Evolutionary conservation across 2,888 invertebrate genomes (phyloP), one percentile per base, ranked within the genome.

Genomic region (Odiellus spinosus): DNA sequence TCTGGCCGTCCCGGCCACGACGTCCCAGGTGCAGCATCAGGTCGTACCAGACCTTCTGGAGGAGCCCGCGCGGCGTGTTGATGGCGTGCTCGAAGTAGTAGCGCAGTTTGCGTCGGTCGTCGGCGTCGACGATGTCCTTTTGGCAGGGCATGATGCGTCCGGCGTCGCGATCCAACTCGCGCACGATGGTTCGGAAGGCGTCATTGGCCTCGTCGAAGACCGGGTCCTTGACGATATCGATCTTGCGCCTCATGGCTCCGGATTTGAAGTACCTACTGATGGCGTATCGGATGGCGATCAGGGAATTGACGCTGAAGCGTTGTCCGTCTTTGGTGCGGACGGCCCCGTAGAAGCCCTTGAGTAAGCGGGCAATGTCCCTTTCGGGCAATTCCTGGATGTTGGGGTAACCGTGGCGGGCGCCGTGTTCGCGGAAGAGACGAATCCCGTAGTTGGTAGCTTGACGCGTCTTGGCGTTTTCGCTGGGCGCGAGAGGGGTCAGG

Each of bases 41-140:
- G 41, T 53, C 53, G 44, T 51, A 53, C 53, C 53, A 53, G 15
- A 53, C 53, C 40, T 53, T 53, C 34, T 53, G 53, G 5, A 53
- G 48, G 8, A 53, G 48, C 6, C 53, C 53, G 33, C 51, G 45
- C 12, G 53, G 53, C 14, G 53, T 53, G 42, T 46, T 44, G 48
- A 53, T 53, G 35, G 53, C 53, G 42, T 51, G 51, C 38, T 50
- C 51, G 44, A 53, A 53, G 42, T 53, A 53, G 35, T 51, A 49
- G 36, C 51, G 47, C 11, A 50, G 44, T 46, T 52, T 49, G 12
- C 47, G 47, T 14, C 51, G 49, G 42, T 53, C 53, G 32, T 53
- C 53, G 45, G 48, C 51, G 41, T 51, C 51, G 43, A 53, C 48
- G 46, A 51, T 52, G 15, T 49, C 52, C 39, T 45, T 49, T 35